Percentiles rank a stretch among this genome's conserved stretches.
Conservation (phyloP, 2,113 vertebrate genomes). For the Nothoprocta perdicaria region DNA sequence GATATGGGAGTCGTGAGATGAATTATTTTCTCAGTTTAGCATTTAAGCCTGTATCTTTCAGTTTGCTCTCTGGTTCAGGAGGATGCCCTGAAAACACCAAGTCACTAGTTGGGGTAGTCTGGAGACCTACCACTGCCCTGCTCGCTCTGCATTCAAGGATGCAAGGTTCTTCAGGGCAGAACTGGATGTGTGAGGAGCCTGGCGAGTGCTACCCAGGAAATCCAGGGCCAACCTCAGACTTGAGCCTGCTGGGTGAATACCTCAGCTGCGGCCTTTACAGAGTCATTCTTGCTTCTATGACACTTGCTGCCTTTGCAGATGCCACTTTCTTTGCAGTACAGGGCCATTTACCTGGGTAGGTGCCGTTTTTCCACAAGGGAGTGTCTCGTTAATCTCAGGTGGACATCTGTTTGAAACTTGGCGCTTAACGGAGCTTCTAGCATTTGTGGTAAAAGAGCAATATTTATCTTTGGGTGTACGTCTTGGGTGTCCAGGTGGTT, state of each 20-base stretch:
- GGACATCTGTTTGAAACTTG: background rate
- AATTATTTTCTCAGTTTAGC: background rate
- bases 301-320: background rate
- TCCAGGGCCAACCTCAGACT: background rate
- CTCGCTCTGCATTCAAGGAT: background rate
- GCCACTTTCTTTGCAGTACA: background rate
- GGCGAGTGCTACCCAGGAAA: background rate
- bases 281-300: background rate
- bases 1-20: background rate
- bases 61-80: background rate
- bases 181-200: accelerated
- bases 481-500: background rate
- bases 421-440: background rate
- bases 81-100: background rate
- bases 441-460: background rate
- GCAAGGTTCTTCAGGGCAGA: background rate
- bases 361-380: background rate
- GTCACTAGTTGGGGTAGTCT: background rate
- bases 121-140: background rate
- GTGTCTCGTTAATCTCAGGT: background rate
- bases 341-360: too few relatives aligned
- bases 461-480: background rate
- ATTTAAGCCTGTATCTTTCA: background rate
- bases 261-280: background rate
- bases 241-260: background rate